Percentiles rank a stretch among this genome's conserved stretches.
Conservation (phyloP, 2,113 vertebrate genomes). For the Mormyrus lacerda region DNA sequence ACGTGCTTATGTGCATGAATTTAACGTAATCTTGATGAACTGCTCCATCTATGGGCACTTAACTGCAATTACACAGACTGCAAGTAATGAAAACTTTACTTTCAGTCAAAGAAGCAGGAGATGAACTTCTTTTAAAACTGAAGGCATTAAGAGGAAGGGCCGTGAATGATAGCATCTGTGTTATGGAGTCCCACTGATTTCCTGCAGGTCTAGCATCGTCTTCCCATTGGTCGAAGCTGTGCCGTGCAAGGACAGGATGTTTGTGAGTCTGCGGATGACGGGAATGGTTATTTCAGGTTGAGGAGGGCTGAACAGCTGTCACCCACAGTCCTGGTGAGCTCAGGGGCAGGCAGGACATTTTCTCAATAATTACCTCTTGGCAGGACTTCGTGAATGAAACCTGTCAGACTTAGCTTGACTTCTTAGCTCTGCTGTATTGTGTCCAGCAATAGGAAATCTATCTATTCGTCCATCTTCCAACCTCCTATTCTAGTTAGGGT, state of each 20-base stretch:
- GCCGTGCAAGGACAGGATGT: neutral
- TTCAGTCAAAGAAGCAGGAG: neutral
- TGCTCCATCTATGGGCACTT: constrained; percentile 39
- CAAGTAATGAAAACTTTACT: constrained; percentile 41
- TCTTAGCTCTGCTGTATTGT: neutral
- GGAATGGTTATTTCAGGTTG: constrained; percentile 2
- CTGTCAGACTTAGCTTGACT: neutral
- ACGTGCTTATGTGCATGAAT: constrained; percentile 19
- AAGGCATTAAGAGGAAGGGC: neutral
- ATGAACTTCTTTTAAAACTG: neutral
- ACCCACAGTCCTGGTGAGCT: constrained; percentile 55
- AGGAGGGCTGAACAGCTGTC: constrained; percentile 31
- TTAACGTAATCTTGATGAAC: constrained; percentile 47
- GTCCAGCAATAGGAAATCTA: neutral
- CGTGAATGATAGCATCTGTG: neutral
- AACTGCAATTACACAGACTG: constrained; percentile 54
- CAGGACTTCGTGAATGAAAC: constrained; percentile 75
- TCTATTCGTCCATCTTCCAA: neutral
- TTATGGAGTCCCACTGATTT: neutral
- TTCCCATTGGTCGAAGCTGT: neutral
- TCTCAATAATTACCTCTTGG: constrained; percentile 85
- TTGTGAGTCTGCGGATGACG: neutral
- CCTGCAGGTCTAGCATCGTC: neutral
- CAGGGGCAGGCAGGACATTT: constrained; percentile 93
- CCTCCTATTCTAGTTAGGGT: neutral